Conservation (phyloP, 2,888 invertebrate species). For the Pyrrhosoma nymphula region DNA sequence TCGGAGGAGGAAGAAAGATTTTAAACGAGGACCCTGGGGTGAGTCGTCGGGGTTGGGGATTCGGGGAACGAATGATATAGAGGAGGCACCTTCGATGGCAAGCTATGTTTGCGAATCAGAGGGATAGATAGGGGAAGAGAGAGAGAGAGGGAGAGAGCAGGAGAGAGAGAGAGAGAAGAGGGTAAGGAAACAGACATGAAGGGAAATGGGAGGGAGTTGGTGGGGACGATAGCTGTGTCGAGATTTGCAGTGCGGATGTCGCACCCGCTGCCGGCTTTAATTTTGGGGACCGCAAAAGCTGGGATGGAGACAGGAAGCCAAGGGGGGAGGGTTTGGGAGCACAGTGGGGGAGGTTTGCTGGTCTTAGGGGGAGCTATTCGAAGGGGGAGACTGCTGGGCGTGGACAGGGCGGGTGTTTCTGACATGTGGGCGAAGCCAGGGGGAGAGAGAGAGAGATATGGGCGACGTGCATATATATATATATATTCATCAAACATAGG, state of each 20-base stretch:
- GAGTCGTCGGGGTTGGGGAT: neutral
- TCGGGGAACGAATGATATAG: neutral
- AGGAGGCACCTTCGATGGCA: neutral
- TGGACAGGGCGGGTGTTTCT: neutral
- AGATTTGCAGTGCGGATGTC: slow-evolving; percentile 31
- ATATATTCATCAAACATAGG: no score
- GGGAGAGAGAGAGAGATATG: neutral
- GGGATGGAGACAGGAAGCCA: slow-evolving; percentile 4
- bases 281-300: slow-evolving; percentile 51
- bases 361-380: no score
- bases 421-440: neutral
- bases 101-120: neutral
- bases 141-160: neutral
- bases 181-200: neutral
- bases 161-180: neutral
- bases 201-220: neutral
- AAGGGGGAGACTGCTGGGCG: neutral
- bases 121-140: no score
- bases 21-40: neutral
- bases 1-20: neutral
- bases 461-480: neutral
- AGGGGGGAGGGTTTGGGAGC: neutral
- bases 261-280: slow-evolving; percentile 60
- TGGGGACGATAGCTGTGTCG: neutral
- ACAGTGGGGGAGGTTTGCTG: neutral